Percentiles rank a stretch among this genome's conserved stretches.
These are phyloP conservation scores for Sphecodes monilicornis DNA, from an alignment of 2,888 invertebrate genomes.

Conservation along the genomic window DNA sequence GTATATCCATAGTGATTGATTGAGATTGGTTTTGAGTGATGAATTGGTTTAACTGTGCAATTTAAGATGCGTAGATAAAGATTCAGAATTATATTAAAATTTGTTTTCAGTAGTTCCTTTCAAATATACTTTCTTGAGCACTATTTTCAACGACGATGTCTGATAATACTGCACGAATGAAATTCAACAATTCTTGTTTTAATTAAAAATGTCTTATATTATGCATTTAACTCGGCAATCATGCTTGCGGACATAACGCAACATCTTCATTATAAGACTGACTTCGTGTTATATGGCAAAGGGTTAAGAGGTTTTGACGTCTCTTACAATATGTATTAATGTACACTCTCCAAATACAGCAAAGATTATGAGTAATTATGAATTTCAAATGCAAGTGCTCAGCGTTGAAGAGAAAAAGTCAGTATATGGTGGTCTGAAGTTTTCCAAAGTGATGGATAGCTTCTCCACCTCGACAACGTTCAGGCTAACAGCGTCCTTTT, in stretches of 20 bases:
- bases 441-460: constrained; percentile 6
- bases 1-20: background rate
- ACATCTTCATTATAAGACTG: too few species aligned
- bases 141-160: too few species aligned
- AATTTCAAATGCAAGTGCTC: background rate
- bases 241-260: too few species aligned
- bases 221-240: too few species aligned
- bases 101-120: too few species aligned
- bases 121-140: too few species aligned
- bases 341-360: background rate
- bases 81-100: too few species aligned
- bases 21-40: background rate
- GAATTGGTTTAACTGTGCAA: too few species aligned
- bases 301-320: background rate
- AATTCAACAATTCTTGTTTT: too few species aligned
- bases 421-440: background rate
- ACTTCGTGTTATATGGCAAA: background rate
- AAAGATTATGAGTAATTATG: background rate
- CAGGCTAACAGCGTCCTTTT: background rate
- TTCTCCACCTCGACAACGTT: background rate
- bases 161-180: too few species aligned
- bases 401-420: background rate
- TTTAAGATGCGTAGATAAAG: too few species aligned
- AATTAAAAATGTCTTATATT: too few species aligned
- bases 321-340: background rate